Percentiles rank a stretch among this genome's conserved stretches.
phyloP scores from a whole-genome alignment of 2,888 invertebrate genomes.

The Antitype chi region DNA sequence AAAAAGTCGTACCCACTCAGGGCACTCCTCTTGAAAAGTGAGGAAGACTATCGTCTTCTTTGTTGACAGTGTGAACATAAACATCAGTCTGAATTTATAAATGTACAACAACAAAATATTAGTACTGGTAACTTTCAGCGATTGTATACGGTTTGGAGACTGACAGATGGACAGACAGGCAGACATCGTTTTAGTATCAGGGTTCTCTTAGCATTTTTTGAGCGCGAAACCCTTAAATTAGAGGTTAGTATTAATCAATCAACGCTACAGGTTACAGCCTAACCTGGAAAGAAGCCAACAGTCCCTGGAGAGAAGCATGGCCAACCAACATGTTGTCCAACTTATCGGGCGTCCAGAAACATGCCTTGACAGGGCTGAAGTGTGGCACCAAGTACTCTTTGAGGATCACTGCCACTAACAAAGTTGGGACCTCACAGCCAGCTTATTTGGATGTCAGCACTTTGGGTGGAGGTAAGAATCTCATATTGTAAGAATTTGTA shows the following conservation, averaged over 20 bases:
- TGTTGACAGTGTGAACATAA: neutral
- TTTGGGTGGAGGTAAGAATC: constrained; percentile 9
- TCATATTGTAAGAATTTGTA: neutral
- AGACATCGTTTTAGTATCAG: neutral
- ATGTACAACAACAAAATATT: neutral
- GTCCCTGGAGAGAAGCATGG: constrained; percentile 91
- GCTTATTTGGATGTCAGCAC: constrained; percentile 91
- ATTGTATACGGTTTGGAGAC: neutral
- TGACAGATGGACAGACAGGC: neutral
- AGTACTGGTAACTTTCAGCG: neutral
- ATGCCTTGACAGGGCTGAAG: constrained; percentile 93
- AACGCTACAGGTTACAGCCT: constrained; percentile 78
- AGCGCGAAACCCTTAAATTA: neutral
- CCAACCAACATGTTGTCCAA: constrained; percentile 90
- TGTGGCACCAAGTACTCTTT: constrained; percentile 96
- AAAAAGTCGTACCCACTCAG: neutral
- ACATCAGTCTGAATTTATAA: neutral
- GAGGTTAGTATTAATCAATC: neutral
- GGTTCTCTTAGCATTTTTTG: neutral
- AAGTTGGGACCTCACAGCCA: constrained; percentile 95
- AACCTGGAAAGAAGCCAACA: constrained; percentile 88
- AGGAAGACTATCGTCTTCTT: neutral
- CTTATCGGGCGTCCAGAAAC: constrained; percentile 90
- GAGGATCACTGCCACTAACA: constrained; percentile 95
- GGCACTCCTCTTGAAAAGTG: neutral